Percentiles rank a stretch among this genome's conserved stretches.
These are phyloP conservation scores for Phytoseiulus persimilis DNA, from an alignment of 2,888 invertebrate genomes.

Conservation along the genomic window DNA sequence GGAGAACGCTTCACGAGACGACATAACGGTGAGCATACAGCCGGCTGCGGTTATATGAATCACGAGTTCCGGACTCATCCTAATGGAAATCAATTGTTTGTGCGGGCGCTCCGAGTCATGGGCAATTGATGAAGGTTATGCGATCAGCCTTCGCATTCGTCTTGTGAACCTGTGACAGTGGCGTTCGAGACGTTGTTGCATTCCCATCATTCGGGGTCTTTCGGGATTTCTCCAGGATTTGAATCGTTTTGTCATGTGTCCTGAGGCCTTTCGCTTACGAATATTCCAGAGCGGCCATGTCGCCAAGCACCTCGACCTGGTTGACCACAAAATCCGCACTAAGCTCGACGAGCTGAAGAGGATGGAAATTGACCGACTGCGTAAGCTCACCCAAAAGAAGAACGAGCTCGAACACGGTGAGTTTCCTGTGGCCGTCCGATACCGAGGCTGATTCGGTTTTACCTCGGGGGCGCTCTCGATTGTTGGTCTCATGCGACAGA, in stretches of 20 bases:
- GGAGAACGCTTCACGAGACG: conserved; percentile 69
- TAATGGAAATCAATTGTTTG: background rate
- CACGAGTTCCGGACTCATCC: background rate
- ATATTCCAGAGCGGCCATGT: conserved; percentile 72
- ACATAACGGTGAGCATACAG: conserved; percentile 63
- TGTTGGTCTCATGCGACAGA: conserved; percentile 44
- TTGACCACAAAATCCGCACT: conserved; percentile 74
- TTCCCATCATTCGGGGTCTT: too few relatives aligned
- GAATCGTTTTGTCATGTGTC: background rate
- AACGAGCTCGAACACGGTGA: conserved; percentile 54
- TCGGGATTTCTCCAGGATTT: background rate
- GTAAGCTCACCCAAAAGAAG: conserved; percentile 61
- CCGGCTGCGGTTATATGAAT: background rate
- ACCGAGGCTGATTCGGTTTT: conserved; percentile 40
- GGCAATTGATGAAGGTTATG: too few relatives aligned
- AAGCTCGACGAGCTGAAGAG: conserved; percentile 86
- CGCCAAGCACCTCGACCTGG: conserved; percentile 78
- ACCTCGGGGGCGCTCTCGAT: conserved; percentile 39
- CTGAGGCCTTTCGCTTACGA: background rate
- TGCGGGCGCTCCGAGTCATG: background rate
- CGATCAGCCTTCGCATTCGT: too few relatives aligned
- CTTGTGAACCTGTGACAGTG: too few relatives aligned
- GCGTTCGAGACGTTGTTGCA: too few relatives aligned
- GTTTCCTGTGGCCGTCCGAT: background rate
- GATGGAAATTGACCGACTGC: conserved; percentile 70